These are phyloP conservation scores for Platycnemis pennipes DNA, from an alignment of 2,888 invertebrate species.

Conservation along the genomic window DNA sequence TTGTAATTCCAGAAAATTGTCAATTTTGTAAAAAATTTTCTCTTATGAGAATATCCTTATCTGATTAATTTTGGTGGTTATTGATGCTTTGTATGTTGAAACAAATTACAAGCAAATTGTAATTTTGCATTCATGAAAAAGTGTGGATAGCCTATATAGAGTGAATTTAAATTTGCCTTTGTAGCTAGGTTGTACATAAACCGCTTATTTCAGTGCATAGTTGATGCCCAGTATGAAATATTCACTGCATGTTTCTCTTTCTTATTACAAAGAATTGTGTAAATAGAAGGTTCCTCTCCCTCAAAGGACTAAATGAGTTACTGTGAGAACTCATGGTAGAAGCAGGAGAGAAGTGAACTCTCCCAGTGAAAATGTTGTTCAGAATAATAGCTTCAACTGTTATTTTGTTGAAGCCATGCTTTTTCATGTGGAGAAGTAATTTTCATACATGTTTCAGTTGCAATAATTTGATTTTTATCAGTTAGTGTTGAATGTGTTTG, in stretches of 20 bases:
- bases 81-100: slow-evolving; percentile 37
- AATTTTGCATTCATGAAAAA: slow-evolving; percentile 42
- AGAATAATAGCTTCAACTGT: background rate
- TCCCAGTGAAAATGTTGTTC: background rate
- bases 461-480: slow-evolving; percentile 40
- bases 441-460: slow-evolving; percentile 28
- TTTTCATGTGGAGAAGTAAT: background rate
- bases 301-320: background rate
- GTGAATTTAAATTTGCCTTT: background rate
- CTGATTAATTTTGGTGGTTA: slow-evolving; percentile 53
- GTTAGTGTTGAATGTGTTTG: slow-evolving; percentile 35
- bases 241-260: slow-evolving; percentile 14
- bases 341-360: background rate
- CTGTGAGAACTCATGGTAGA: no score
- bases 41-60: background rate
- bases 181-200: slow-evolving; percentile 45
- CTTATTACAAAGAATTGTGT: background rate
- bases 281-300: background rate
- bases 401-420: slow-evolving; percentile 12
- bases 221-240: slow-evolving; percentile 26
- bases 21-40: slow-evolving; percentile 31
- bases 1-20: slow-evolving; percentile 13
- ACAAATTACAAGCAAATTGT: slow-evolving; percentile 15
- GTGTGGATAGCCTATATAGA: background rate
- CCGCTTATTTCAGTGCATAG: slow-evolving; percentile 37